Evolutionary conservation across 2,797 vertebrate species (phyloP).

Genomic region (Hafferia zeledoni): DNA sequence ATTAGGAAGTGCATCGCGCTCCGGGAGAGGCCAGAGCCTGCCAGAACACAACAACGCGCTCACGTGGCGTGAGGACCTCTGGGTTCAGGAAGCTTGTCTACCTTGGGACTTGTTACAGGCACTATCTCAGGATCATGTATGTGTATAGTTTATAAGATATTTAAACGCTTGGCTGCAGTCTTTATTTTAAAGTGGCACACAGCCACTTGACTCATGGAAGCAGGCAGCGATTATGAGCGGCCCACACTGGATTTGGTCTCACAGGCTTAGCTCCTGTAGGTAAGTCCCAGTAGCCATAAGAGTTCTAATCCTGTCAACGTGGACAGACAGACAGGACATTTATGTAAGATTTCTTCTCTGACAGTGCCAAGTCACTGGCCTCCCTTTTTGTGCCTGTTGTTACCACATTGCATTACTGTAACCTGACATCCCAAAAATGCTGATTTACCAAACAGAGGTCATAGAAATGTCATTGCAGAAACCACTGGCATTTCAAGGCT

Average conservation of each 20-base stretch:
- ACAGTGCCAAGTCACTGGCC: not conserved
- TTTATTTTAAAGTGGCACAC: conserved; percentile 2
- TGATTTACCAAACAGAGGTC: not conserved
- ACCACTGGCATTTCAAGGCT: not conserved
- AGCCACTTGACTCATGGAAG: not conserved
- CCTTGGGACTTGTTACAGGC: conserved; percentile 41
- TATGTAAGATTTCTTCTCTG: not conserved
- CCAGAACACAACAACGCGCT: not conserved
- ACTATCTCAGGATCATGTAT: conserved; percentile 63
- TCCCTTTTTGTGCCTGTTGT: conserved; percentile 1
- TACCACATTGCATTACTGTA: not conserved
- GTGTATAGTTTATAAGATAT: conserved; percentile 34
- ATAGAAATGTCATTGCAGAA: not conserved
- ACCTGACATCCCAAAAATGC: conserved; percentile 16
- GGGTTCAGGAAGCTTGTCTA: conserved; percentile 54
- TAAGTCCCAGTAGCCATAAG: not conserved
- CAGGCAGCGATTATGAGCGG: not conserved
- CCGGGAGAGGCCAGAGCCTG: not conserved
- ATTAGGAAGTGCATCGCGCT: not conserved
- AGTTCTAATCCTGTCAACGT: not conserved
- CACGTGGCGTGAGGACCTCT: not conserved
- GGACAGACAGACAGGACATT: not conserved
- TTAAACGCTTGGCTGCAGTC: conserved; percentile 14
- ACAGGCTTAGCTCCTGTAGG: not conserved
- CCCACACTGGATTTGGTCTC: not conserved